Conservation (phyloP, 2,888 invertebrate species). For the Chalcosyrphus nemorum region DNA sequence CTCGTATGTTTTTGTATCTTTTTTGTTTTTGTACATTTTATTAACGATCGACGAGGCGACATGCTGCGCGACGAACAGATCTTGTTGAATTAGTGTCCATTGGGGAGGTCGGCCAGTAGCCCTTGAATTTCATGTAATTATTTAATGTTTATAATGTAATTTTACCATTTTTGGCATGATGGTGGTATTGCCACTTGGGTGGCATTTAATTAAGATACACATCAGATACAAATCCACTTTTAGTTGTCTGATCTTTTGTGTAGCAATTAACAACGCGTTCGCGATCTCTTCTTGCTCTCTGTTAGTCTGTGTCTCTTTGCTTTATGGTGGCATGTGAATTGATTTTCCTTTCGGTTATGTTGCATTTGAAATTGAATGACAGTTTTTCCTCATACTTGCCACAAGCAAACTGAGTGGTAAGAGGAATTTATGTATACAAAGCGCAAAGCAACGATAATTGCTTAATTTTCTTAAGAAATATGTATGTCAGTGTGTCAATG, state of each 20-base stretch:
- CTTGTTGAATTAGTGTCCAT: slow-evolving; percentile 61
- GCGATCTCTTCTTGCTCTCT: too few species aligned
- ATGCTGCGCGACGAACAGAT: slow-evolving; percentile 67
- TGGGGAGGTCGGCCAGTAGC: slow-evolving; percentile 40
- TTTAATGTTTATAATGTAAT: slow-evolving; percentile 74
- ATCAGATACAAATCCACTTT: slow-evolving; percentile 69
- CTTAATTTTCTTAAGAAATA: slow-evolving; percentile 58
- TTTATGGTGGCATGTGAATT: slow-evolving; percentile 53
- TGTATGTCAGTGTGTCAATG: slow-evolving; percentile 63
- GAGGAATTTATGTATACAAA: too few species aligned
- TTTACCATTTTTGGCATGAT: slow-evolving; percentile 74
- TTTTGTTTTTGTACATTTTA: slow-evolving; percentile 48
- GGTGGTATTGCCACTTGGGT: slow-evolving; percentile 74
- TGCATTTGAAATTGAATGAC: slow-evolving; percentile 63
- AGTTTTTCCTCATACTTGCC: slow-evolving; percentile 7
- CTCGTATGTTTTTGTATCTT: slow-evolving; percentile 32
- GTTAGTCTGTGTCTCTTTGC: too few species aligned
- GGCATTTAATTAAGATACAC: slow-evolving; percentile 75
- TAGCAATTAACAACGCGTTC: slow-evolving; percentile 56
- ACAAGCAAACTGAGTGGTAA: not conserved
- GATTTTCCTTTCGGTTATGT: slow-evolving; percentile 17
- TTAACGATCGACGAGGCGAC: slow-evolving; percentile 67
- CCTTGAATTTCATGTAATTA: slow-evolving; percentile 74
- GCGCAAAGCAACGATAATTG: slow-evolving; percentile 55
- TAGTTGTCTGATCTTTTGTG: slow-evolving; percentile 46